Evolutionary conservation across 2,888 invertebrate species (phyloP).

Genomic region (Drosophila pegasa): DNA sequence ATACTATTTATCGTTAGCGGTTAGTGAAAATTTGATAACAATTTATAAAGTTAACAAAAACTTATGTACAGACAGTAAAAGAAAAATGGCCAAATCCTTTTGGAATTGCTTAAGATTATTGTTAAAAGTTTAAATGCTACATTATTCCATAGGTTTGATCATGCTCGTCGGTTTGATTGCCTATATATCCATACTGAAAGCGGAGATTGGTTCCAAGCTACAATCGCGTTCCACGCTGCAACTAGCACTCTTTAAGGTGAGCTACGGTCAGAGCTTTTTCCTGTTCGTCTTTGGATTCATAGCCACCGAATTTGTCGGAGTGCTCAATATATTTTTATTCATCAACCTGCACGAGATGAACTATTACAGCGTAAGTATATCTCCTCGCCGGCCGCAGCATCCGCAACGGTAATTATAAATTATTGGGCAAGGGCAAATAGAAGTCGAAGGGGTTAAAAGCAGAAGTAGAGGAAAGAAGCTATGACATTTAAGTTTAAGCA

Average conservation of each 20-base stretch:
- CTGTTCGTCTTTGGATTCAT: constrained; percentile 94
- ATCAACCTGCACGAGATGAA: constrained; percentile 86
- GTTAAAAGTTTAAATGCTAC: neutral
- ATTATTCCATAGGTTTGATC: constrained; percentile 88
- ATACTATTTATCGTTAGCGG: constrained; percentile 95
- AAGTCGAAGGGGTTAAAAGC: neutral
- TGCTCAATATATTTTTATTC: constrained; percentile 94
- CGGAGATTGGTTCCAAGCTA: constrained; percentile 94
- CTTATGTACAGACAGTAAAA: neutral
- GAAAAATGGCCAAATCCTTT: neutral
- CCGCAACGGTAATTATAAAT: constrained; percentile 26
- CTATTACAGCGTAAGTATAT: constrained; percentile 82
- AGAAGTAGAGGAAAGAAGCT: too few relatives aligned
- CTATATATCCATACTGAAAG: constrained; percentile 96
- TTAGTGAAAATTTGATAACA: constrained; percentile 83
- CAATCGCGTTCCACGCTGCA: constrained; percentile 91
- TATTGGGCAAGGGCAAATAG: neutral
- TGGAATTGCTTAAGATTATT: neutral
- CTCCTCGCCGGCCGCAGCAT: constrained; percentile 7
- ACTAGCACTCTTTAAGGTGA: constrained; percentile 92
- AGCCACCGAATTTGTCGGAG: constrained; percentile 93
- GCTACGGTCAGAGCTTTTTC: constrained; percentile 95
- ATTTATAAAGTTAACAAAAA: neutral
- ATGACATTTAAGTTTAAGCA: neutral
- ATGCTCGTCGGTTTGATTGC: constrained; percentile 96